These are phyloP conservation scores for Lontra canadensis DNA, from an alignment of 2,113 vertebrate genomes.

Conservation along the genomic window DNA sequence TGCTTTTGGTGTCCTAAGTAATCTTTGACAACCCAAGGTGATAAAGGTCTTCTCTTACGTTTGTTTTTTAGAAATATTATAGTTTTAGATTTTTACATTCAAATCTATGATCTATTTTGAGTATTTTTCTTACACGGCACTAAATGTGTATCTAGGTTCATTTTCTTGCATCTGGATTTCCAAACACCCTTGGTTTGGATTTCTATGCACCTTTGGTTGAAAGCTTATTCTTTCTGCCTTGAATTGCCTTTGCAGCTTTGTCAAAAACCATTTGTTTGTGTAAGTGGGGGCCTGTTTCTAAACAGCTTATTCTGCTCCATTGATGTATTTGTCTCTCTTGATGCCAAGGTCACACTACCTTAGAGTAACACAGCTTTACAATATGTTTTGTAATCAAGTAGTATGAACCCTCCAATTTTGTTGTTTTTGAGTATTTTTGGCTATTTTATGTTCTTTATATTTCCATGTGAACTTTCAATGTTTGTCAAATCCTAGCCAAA, in stretches of 20 bases:
- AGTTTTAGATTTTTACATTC: neutral
- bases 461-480: neutral
- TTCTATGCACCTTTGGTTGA: neutral
- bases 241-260: neutral
- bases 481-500: constrained; percentile 9
- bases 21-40: neutral
- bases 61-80: neutral
- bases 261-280: neutral
- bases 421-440: neutral
- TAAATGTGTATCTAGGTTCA: neutral
- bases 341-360: neutral
- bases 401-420: neutral
- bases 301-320: neutral
- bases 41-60: neutral
- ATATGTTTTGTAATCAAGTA: neutral
- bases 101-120: neutral
- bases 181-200: neutral
- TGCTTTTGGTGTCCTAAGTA: neutral
- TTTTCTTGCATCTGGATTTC: neutral
- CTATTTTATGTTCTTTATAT: neutral
- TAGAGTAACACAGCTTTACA: neutral
- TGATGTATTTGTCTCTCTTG: neutral
- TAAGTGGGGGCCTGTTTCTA: neutral
- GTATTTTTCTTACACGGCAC: neutral
- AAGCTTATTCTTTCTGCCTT: neutral